A percentile compares a stretch with the other conserved stretches of the same genome.
Evolutionary conservation across 2,113 vertebrate species (phyloP).

Genomic region (Rhea americana): DNA sequence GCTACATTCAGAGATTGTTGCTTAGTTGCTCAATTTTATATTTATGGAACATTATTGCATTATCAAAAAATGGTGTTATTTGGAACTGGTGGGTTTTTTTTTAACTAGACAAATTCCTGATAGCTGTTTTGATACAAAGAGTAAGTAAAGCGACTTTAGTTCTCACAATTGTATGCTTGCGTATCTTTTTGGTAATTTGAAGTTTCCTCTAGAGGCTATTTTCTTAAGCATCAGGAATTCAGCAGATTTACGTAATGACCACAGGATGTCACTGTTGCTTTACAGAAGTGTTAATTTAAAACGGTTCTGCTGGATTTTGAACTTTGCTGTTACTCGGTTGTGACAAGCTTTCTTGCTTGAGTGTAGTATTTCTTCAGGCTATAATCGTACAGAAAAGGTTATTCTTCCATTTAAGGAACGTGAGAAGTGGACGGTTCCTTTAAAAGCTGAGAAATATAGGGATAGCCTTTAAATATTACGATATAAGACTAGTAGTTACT

Average conservation of each 20-base stretch:
- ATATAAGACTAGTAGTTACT: not conserved
- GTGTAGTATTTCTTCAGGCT: not conserved
- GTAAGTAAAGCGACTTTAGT: not conserved
- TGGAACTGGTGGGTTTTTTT: not conserved
- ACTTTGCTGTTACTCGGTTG: not conserved
- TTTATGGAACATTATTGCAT: not conserved
- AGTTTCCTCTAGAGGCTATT: rapidly evolving
- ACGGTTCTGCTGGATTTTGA: rapidly evolving
- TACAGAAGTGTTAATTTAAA: rapidly evolving
- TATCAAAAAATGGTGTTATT: not conserved
- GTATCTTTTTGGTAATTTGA: not conserved
- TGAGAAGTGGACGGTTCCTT: not conserved
- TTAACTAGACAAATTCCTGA: not conserved
- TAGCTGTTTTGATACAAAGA: not conserved
- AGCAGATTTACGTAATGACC: not conserved
- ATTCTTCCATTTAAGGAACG: not conserved
- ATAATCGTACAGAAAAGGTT: not conserved
- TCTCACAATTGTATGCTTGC: not conserved
- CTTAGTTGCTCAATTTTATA: not conserved
- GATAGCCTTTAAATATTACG: not conserved
- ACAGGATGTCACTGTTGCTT: conserved; percentile 39
- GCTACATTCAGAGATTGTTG: not conserved
- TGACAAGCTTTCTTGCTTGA: not conserved
- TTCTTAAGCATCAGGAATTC: not conserved
- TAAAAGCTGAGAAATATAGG: not conserved